Percentiles rank a stretch among this genome's conserved stretches.
These are phyloP conservation scores for Centropyge bicolor DNA, from an alignment of 2,797 vertebrate genomes.

Conservation along the genomic window DNA sequence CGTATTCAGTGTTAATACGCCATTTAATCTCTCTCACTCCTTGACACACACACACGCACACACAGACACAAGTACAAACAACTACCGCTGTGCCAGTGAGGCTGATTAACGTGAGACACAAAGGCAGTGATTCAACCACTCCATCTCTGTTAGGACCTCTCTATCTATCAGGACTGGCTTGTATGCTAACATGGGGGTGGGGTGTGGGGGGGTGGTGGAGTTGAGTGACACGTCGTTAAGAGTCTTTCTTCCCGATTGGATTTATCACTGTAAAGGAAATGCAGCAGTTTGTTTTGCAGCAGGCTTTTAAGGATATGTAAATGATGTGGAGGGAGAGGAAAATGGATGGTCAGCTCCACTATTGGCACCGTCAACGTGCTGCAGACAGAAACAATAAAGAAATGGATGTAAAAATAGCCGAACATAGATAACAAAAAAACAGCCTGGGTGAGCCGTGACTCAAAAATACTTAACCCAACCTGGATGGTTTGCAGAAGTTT, in stretches of 20 bases:
- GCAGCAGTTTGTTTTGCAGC: constrained; percentile 67
- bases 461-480: constrained; percentile 22
- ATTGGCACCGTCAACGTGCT: constrained; percentile 52
- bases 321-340: constrained; percentile 45
- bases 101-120: constrained; percentile 73
- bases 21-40: constrained; percentile 23
- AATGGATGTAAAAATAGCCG: constrained; percentile 49
- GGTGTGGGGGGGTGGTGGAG: constrained; percentile 9
- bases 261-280: constrained; percentile 73
- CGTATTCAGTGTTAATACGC: constrained; percentile 31
- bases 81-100: constrained; percentile 29
- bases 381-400: constrained; percentile 56
- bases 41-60: background rate
- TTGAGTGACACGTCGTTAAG: constrained; percentile 66
- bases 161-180: constrained; percentile 70
- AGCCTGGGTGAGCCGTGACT: constrained; percentile 45
- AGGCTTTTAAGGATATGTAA: constrained; percentile 77
- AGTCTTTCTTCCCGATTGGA: constrained; percentile 66
- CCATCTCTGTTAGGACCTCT: constrained; percentile 70
- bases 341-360: constrained; percentile 67
- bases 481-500: constrained; percentile 36
- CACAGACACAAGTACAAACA: constrained; percentile 22
- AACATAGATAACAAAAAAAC: constrained; percentile 42
- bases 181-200: constrained; percentile 61
- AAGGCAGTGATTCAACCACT: constrained; percentile 68